phyloP scores from a whole-genome alignment of 2,888 invertebrate species.

The Clostera curtula region DNA sequence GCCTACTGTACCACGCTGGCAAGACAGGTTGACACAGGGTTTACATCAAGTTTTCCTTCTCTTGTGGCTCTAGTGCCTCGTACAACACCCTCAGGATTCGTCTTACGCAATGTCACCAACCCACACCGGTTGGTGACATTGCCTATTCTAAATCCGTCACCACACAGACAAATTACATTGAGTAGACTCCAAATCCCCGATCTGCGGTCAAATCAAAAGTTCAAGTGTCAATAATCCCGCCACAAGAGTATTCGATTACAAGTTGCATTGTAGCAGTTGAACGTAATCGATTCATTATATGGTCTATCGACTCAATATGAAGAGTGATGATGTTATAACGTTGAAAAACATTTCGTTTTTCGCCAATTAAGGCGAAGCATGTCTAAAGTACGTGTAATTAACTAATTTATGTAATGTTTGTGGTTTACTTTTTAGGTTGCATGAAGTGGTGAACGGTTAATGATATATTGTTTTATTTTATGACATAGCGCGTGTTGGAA shows the following conservation, averaged over 20 bases:
- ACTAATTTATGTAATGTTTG: too few relatives aligned
- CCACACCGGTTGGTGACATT: too few relatives aligned
- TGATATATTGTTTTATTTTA: too few relatives aligned
- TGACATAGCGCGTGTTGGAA: too few relatives aligned
- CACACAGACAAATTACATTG: conserved; percentile 1
- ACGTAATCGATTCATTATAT: conserved; percentile 27
- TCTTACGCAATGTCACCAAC: too few relatives aligned
- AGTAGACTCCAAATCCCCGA: conserved; percentile 6
- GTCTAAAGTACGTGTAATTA: too few relatives aligned
- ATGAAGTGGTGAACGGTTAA: too few relatives aligned
- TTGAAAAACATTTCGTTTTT: conserved; percentile 3
- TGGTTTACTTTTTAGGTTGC: too few relatives aligned
- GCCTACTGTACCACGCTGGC: too few relatives aligned
- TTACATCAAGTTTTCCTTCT: too few relatives aligned
- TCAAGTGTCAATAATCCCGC: conserved; percentile 27
- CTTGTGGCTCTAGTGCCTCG: not conserved
- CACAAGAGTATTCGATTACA: conserved; percentile 15
- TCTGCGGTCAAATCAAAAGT: conserved; percentile 25
- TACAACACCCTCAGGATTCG: conserved; percentile 3
- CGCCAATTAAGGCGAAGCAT: conserved; percentile 8
- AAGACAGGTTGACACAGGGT: too few relatives aligned
- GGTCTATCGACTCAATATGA: conserved; percentile 22
- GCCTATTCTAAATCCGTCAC: too few relatives aligned
- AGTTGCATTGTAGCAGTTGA: conserved; percentile 10
- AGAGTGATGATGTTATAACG: not conserved